Evolutionary conservation across 2,797 vertebrate species (phyloP), one percentile per base, ranked within the genome.

Genomic region (Chaunax sp.): DNA sequence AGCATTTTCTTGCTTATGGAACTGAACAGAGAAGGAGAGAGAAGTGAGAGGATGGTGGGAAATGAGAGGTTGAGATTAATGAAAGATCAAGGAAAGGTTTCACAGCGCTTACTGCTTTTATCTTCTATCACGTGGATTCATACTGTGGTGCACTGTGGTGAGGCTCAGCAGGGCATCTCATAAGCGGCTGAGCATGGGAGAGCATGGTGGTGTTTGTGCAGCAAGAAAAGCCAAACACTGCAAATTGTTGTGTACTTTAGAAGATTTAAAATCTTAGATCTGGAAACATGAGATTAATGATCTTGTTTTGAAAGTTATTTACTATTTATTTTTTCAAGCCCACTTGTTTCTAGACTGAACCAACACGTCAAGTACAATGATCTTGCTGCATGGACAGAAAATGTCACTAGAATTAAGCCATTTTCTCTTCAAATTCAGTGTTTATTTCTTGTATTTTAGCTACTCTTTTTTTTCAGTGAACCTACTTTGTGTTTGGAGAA

Each of bases 1-100:
- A 88, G 90, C 90, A 87, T 82, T 92, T 90, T 87, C 40, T 30
- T 69, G 66, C 65, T 91, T 83, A 90, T 90, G 87, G 53, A 90
- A 91, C 90, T 86, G 81, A 82, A 85, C 60, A 62, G 79, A 62
- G 68, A 51, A 69, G 81, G 81, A 85, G 58, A 62, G 79, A 62
- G 68, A 51, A 69, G 60, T 43, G 64, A 66, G 55, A 60, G 72
- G 64, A 67, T 70, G 82, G 75, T 75, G 76, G 56, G 53, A 18
- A 67, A 72, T 81, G 55, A 75, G 44, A 45, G 51, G 38, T 20
- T 3, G 44, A 78, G 73, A 83, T 81, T 74, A 72, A 84, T 82
- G 70, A 80, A 79, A 69, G 72, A 88, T 72, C 72, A 64, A 77
- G 70, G 66, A 72, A 82, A 80, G 75, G 82, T 77, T 71, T 72